phyloP scores from a whole-genome alignment of 2,888 invertebrate species.

The Troides aeacus region DNA sequence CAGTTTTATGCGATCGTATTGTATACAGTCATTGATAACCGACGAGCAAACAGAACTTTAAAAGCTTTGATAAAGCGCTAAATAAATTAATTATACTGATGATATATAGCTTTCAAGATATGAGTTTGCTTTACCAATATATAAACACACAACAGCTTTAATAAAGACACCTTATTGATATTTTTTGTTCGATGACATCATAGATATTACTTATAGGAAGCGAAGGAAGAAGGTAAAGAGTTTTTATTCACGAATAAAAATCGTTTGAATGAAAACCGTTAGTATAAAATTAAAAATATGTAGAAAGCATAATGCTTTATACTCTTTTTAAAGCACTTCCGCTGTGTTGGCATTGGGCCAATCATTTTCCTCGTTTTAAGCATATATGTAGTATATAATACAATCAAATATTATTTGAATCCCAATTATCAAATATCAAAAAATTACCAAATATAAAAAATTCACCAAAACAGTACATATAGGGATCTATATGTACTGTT shows the following conservation, averaged over 20 bases:
- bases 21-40: background rate
- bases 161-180: background rate
- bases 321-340: background rate
- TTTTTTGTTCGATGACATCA: background rate
- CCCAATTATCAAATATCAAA: no score
- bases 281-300: background rate
- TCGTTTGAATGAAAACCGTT: background rate
- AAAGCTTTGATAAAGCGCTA: constrained; percentile 15
- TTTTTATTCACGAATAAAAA: background rate
- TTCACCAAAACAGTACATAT: no score
- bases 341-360: background rate
- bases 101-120: background rate
- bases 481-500: no score
- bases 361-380: background rate
- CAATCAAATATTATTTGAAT: background rate
- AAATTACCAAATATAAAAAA: no score
- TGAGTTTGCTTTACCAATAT: background rate
- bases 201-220: background rate
- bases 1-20: background rate
- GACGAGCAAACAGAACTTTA: background rate
- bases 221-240: background rate
- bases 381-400: background rate
- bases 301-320: background rate
- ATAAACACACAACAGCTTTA: background rate
- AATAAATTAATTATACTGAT: constrained; percentile 12